Conservation (phyloP, 2,888 invertebrate species). For the Nephrotoma appendiculata region DNA sequence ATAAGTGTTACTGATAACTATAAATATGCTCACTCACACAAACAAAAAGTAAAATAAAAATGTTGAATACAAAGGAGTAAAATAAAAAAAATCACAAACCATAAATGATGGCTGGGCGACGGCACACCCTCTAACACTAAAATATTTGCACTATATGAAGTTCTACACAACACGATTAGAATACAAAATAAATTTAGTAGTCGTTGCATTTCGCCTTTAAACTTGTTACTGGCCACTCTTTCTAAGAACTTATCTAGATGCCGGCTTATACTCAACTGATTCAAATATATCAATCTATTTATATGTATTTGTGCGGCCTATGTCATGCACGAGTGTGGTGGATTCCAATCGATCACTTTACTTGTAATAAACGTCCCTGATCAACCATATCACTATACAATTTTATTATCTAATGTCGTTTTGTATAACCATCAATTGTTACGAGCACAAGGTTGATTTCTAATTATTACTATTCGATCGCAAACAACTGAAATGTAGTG, state of each 20-base stretch:
- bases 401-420: too few relatives aligned
- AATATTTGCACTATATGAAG: conserved; percentile 7
- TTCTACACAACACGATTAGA: background rate
- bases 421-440: too few relatives aligned
- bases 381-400: too few relatives aligned
- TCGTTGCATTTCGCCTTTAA: background rate
- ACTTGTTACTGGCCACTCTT: background rate
- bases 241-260: background rate
- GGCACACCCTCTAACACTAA: conserved; percentile 7
- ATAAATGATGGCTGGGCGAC: conserved; percentile 9
- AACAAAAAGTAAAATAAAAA: background rate
- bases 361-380: too few relatives aligned
- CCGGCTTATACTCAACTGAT: background rate
- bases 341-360: background rate
- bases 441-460: too few relatives aligned
- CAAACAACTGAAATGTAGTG: too few relatives aligned
- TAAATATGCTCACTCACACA: background rate
- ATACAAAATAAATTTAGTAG: background rate
- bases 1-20: background rate
- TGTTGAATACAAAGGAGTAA: background rate
- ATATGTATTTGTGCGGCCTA: background rate
- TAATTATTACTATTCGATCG: too few relatives aligned
- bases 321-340: background rate
- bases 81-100: background rate
- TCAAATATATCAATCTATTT: background rate